Evolutionary conservation across 1,140 invertebrate species (phyloP).

Genomic region (Trichonephila clavipes): DNA sequence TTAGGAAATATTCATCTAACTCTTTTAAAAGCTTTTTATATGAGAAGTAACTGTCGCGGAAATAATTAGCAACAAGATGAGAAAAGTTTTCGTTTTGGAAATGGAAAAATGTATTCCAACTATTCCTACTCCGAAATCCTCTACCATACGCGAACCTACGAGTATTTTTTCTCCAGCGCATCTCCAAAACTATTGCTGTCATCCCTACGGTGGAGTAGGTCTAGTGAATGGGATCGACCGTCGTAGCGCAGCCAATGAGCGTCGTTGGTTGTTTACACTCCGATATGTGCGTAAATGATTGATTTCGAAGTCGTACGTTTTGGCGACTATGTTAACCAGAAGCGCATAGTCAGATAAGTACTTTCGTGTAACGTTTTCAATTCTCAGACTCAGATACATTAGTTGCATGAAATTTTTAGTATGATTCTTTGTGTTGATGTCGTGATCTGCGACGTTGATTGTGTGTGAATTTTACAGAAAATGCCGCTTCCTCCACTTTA

Average conservation of each 20-base stretch:
- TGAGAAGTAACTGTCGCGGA: no score
- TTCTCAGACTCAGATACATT: slow-evolving; percentile 59
- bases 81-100: no score
- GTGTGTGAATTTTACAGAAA: slow-evolving; percentile 54
- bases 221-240: slow-evolving; percentile 65
- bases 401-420: slow-evolving; percentile 52
- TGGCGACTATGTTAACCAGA: slow-evolving; percentile 74
- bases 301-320: slow-evolving; percentile 75
- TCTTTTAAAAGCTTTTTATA: no score
- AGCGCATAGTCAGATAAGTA: slow-evolving; percentile 63
- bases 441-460: slow-evolving; percentile 38
- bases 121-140: not conserved
- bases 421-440: slow-evolving; percentile 29
- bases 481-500: slow-evolving; percentile 54
- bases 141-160: not conserved
- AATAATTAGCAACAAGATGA: no score
- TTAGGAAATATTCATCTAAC: no score
- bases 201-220: slow-evolving; percentile 55
- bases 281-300: slow-evolving; percentile 77
- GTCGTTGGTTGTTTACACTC: slow-evolving; percentile 76
- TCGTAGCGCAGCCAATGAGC: slow-evolving; percentile 71
- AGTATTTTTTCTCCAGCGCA: slow-evolving; percentile 19
- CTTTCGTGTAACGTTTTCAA: slow-evolving; percentile 56
- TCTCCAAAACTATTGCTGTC: slow-evolving; percentile 43
- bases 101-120: no score